Percentiles rank a stretch among this genome's conserved stretches.
Evolutionary conservation across 2,113 vertebrate genomes (phyloP).

Genomic region (Pipra filicauda): DNA sequence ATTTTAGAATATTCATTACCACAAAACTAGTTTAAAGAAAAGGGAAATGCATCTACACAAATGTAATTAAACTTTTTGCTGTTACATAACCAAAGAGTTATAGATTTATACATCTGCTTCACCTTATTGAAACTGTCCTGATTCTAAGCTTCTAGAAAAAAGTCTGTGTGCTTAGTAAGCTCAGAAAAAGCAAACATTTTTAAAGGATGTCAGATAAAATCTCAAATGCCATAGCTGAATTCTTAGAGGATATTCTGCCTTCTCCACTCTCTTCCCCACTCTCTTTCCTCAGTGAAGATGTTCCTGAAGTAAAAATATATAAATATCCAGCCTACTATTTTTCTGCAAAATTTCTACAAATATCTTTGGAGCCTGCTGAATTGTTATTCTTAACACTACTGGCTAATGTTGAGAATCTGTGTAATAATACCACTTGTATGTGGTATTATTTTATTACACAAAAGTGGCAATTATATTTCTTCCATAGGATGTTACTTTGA

Average conservation of each 20-base stretch:
- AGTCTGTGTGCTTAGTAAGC: not conserved
- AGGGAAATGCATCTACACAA: not conserved
- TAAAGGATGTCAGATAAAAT: not conserved
- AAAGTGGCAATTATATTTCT: not conserved
- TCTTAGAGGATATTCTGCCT: not conserved
- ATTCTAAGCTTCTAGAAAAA: not conserved
- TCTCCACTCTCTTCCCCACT: fast-evolving
- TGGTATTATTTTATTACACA: not conserved
- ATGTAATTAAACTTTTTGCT: not conserved
- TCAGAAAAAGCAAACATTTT: not conserved
- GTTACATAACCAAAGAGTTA: not conserved
- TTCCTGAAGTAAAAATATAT: not conserved
- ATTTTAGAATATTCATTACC: not conserved
- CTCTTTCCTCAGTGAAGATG: not conserved
- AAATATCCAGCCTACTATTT: not conserved
- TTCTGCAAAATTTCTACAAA: not conserved
- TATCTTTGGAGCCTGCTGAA: not conserved
- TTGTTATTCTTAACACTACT: not conserved
- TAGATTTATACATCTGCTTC: not conserved
- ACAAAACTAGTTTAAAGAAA: not conserved
- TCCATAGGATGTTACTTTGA: not conserved
- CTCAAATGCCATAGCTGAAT: not conserved
- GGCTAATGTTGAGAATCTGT: not conserved
- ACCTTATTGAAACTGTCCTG: not conserved
- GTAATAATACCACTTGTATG: not conserved